Evolutionary conservation across 2,797 vertebrate genomes (phyloP).

Genomic region (Lerista edwardsae): DNA sequence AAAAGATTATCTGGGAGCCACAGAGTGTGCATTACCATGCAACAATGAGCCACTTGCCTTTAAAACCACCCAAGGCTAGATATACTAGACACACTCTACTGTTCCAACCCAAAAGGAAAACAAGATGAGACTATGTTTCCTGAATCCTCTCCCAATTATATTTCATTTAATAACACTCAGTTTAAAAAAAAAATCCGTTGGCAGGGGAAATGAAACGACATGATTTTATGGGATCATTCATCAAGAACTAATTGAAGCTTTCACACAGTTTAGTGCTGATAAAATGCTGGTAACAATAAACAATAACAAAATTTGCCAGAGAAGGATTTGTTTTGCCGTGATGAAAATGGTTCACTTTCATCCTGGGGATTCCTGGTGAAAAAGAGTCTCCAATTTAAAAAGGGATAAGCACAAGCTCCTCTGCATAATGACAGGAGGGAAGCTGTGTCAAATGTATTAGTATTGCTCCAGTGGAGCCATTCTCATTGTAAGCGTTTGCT

Average conservation of each 20-base stretch:
- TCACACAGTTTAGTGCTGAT: conserved; percentile 94
- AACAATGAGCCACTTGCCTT: conserved; percentile 24
- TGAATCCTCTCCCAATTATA: conserved; percentile 90
- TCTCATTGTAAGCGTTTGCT: conserved; percentile 86
- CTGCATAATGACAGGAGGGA: conserved; percentile 83
- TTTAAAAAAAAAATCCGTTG: conserved; percentile 82
- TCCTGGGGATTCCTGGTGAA: conserved; percentile 83
- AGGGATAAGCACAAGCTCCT: conserved; percentile 79
- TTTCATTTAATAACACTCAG: conserved; percentile 92
- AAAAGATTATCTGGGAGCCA: conserved; percentile 14
- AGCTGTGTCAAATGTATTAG: conserved; percentile 89
- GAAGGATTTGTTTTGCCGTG: conserved; percentile 85
- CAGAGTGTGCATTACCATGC: conserved; percentile 23
- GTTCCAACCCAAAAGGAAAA: conserved; percentile 59
- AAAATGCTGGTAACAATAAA: conserved; percentile 87
- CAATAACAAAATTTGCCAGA: conserved; percentile 85
- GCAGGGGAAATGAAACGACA: conserved; percentile 93
- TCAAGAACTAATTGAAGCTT: conserved; percentile 99
- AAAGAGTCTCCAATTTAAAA: conserved; percentile 82
- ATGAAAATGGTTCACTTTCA: conserved; percentile 84
- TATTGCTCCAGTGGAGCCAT: conserved; percentile 90
- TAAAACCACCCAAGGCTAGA: background rate
- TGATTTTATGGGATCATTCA: conserved; percentile 97
- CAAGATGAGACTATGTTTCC: conserved; percentile 71
- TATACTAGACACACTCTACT: conserved; percentile 35